Evolutionary conservation across 2,113 vertebrate genomes (phyloP), one percentile per base, ranked within the genome.

Genomic region (Hydropotes inermis): DNA sequence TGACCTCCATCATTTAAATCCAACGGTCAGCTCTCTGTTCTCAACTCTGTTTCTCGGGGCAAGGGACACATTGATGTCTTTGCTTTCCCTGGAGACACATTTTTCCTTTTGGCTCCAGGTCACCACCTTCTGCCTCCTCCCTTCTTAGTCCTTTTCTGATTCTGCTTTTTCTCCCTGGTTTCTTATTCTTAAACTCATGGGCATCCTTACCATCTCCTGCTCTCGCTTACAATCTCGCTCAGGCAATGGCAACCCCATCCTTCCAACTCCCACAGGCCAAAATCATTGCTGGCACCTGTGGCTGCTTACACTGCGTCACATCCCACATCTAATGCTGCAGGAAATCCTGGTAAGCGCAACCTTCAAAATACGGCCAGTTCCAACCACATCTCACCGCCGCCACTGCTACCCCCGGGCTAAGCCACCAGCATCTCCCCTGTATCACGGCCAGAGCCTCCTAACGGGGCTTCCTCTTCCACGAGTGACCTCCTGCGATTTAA

Each of bases 301-400:
- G 15, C 12, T 57, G 12, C 61, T 88, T 96, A 55, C 13, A 2
- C n/a, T 89, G 36, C 5, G 14, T 39, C 61, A 12, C 11, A 85
- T 15, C 36, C 12, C 25, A 7, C 0, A 0, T 27, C 23, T 15
- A 47, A 28, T 33, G 39, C 79, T 85, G 11, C n/a, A 39, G 54
- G 76, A 94, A 89, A 52, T 84, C 30, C 45, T 60, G 3, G 4
- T 16, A 50, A 19, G 55, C 2, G 2, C 45, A 23, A 27, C 25
- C 60, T 67, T 88, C 89, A 76, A 19, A 87, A 43, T 33, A 30
- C 6, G 27, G 3, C 33, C 39, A 17, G 70, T 4, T 19, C 39
- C 39, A 86, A 15, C 54, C 27, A 13, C 61, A 11, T 70, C 61
- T 87, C 30, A 87, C 28, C 1, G 2, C 43, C 16, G 50, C 39